A percentile compares a stretch with the other conserved stretches of the same genome.
phyloP scores from a whole-genome alignment of 2,888 invertebrate genomes.

The Linnaemya tessellans region DNA sequence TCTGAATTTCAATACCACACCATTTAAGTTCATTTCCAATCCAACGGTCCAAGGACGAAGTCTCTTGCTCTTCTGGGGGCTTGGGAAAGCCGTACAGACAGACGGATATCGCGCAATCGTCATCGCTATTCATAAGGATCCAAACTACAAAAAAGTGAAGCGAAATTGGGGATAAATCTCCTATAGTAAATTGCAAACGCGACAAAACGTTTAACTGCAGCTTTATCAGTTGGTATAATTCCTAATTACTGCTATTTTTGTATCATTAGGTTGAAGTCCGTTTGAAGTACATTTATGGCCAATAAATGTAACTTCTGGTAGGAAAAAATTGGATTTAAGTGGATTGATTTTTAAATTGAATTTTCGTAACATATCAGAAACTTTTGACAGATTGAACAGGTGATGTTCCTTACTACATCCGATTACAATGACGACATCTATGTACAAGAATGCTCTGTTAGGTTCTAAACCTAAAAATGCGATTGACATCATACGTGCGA shows the following conservation, averaged over 20 bases:
- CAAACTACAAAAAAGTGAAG: background rate
- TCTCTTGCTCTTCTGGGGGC: too few species aligned
- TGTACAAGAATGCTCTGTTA: conserved; percentile 4
- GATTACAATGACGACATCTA: conserved; percentile 24
- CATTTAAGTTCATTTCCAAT: too few species aligned
- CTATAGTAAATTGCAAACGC: conserved; percentile 26
- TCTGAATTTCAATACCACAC: too few species aligned
- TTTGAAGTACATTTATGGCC: conserved; percentile 14
- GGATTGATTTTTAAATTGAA: background rate
- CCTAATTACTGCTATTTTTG: background rate
- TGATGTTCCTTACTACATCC: conserved; percentile 30
- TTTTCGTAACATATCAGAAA: conserved; percentile 6
- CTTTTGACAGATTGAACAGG: background rate
- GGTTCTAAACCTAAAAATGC: background rate
- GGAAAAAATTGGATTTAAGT: background rate
- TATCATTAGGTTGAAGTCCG: conserved; percentile 2
- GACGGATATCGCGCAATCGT: too few species aligned
- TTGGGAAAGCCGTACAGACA: too few species aligned
- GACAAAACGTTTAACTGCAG: background rate
- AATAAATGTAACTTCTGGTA: background rate
- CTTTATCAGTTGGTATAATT: conserved; percentile 13
- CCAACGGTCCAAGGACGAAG: too few species aligned
- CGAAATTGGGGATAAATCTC: conserved; percentile 22
- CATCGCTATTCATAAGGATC: background rate
- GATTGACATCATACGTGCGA: too few species aligned